phyloP scores from a whole-genome alignment of 37 sponge, comb jelly and placozoan genomes.

The Geodia barretti region DNA sequence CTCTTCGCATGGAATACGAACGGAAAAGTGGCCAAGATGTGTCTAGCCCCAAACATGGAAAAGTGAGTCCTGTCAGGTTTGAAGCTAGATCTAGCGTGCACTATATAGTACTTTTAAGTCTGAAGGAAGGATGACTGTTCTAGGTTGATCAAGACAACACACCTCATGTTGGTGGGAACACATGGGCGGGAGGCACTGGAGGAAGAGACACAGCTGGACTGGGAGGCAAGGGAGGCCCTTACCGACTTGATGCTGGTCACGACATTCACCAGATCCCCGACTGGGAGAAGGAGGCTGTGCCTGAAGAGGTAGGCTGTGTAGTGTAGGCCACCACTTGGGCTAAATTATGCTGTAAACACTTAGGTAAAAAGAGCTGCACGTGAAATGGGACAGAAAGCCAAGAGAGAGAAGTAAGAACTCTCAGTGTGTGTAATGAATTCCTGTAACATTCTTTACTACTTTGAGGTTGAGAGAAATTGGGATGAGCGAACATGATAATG shows the following conservation, averaged over 20 bases:
- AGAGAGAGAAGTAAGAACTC: conserved; percentile 56
- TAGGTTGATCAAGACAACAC: conserved; percentile 81
- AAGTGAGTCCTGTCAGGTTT: conserved; percentile 10
- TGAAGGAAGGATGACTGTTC: neutral
- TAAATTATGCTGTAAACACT: neutral
- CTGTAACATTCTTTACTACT: neutral
- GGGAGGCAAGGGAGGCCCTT: conserved; percentile 95
- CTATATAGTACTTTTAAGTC: neutral
- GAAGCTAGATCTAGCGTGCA: neutral
- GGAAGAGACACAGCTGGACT: conserved; percentile 94
- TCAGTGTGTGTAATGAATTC: too few species aligned
- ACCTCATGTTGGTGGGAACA: conserved; percentile 96
- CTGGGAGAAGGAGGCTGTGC: conserved; percentile 82
- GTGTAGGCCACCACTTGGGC: neutral
- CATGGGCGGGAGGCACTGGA: conserved; percentile 97
- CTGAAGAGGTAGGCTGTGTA: conserved; percentile 70
- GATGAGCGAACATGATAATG: conserved; percentile 90
- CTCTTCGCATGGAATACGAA: conserved; percentile 31
- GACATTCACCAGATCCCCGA: conserved; percentile 86
- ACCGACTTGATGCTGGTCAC: conserved; percentile 94
- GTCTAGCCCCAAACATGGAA: conserved; percentile 87
- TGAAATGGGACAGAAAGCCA: conserved; percentile 85
- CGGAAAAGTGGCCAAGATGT: conserved; percentile 69
- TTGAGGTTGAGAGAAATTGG: conserved; percentile 81
- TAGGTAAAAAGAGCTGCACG: conserved; percentile 85